A percentile compares a stretch with the other conserved stretches of the same genome.
Conservation (phyloP, 2,888 invertebrate species). For the Drosophila niveifrons region DNA sequence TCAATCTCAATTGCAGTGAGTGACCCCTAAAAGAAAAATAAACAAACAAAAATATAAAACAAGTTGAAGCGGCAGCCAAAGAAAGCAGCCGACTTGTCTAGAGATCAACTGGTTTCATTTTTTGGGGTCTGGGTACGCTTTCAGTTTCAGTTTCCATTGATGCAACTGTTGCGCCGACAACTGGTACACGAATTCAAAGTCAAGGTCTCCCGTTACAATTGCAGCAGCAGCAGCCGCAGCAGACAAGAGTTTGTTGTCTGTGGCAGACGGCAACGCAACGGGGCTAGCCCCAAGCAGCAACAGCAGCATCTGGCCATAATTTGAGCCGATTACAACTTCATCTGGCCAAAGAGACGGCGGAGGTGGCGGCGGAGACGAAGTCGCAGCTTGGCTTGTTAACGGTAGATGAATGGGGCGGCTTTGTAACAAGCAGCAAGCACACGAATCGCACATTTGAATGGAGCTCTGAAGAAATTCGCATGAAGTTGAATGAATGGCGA, state of each 20-base stretch:
- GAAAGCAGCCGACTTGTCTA: constrained; percentile 56
- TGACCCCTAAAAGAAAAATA: constrained; percentile 35
- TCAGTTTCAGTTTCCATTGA: constrained; percentile 36
- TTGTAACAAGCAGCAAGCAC: constrained; percentile 2
- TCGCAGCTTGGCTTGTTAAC: constrained; percentile 3
- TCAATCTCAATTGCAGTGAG: constrained; percentile 29
- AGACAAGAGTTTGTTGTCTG: constrained; percentile 4
- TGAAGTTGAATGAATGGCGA: constrained; percentile 14
- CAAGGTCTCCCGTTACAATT: constrained; percentile 67
- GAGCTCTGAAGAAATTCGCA: constrained; percentile 34
- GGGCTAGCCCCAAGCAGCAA: constrained; percentile 27
- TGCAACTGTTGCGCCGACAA: constrained; percentile 48
- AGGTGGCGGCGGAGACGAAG: constrained; percentile 2
- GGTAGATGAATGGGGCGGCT: constrained; percentile 7
- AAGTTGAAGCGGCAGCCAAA: constrained; percentile 28
- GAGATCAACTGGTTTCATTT: constrained; percentile 59
- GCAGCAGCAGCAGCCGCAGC: constrained; percentile 13
- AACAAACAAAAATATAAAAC: too few species aligned
- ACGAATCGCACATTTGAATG: constrained; percentile 41
- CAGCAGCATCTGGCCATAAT: constrained; percentile 68
- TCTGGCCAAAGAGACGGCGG: constrained; percentile 18
- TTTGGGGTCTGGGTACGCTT: constrained; percentile 18
- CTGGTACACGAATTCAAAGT: constrained; percentile 68
- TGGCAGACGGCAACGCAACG: constrained; percentile 27
- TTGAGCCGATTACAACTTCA: constrained; percentile 66